Conservation (phyloP, 2,888 invertebrate genomes). For the Apoderus coryli region DNA sequence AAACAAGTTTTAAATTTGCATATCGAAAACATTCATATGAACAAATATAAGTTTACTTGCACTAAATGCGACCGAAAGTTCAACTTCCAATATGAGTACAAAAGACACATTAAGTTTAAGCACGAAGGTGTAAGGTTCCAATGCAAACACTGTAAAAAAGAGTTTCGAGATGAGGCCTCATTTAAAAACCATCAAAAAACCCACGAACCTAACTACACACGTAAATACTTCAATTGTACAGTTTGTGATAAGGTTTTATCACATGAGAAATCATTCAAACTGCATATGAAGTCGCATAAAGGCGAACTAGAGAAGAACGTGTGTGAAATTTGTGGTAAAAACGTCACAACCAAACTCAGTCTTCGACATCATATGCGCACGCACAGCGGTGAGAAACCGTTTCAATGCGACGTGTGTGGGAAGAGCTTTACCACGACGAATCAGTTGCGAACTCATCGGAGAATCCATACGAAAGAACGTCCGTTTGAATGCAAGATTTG, state of each 20-base stretch:
- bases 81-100: conserved; percentile 17
- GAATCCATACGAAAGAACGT: conserved; percentile 38
- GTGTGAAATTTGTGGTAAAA: conserved; percentile 17
- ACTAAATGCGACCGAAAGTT: conserved; percentile 20
- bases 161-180: conserved; percentile 20
- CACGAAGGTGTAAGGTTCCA: conserved; percentile 20
- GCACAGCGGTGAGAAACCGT: conserved; percentile 30
- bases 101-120: conserved; percentile 18
- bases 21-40: conserved; percentile 29
- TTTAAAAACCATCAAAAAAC: conserved; percentile 18
- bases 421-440: conserved; percentile 30
- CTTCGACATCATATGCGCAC: conserved; percentile 24
- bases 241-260: conserved; percentile 15
- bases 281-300: conserved; percentile 15
- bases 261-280: conserved; percentile 14
- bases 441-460: conserved; percentile 35
- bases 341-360: conserved; percentile 15
- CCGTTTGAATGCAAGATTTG: conserved; percentile 40
- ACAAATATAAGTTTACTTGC: conserved; percentile 30
- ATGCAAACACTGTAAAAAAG: conserved; percentile 21
- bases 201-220: conserved; percentile 17
- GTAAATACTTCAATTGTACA: conserved; percentile 15
- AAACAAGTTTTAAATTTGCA: conserved; percentile 17
- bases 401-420: conserved; percentile 30
- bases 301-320: conserved; percentile 11